phyloP scores from a whole-genome alignment of 37 sponge, comb jelly and placozoan species.

The Chondrilla cf. caribensis region DNA sequence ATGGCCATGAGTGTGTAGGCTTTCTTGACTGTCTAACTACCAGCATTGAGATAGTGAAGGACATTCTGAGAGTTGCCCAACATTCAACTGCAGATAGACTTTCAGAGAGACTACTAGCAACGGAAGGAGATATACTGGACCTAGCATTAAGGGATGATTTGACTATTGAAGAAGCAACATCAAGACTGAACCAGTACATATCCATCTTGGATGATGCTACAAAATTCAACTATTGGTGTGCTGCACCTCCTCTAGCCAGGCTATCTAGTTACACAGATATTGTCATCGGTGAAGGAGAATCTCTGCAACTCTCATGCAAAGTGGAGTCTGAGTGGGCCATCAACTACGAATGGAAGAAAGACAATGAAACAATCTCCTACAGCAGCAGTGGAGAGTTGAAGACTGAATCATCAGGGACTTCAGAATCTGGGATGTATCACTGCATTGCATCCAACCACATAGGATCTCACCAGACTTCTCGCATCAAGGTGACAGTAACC shows the following conservation, averaged over 20 bases:
- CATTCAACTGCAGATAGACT: not conserved
- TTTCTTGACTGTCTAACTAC: constrained; percentile 10
- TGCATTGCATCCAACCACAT: constrained; percentile 14
- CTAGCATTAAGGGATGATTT: not conserved
- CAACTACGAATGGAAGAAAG: constrained; percentile 13
- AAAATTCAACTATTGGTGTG: constrained; percentile 18
- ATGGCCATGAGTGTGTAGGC: constrained; percentile 4
- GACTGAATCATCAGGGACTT: not conserved
- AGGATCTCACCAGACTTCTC: not conserved
- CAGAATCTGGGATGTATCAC: constrained; percentile 2
- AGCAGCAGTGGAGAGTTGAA: not conserved
- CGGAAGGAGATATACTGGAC: not conserved
- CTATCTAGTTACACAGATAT: not conserved
- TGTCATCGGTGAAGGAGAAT: not conserved
- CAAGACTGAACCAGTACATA: not conserved
- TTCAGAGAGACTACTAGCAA: not conserved
- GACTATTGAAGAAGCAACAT: not conserved
- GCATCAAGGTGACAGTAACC: not conserved
- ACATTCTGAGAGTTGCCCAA: not conserved
- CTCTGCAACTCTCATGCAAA: not conserved
- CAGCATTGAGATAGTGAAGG: not conserved
- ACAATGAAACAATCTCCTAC: not conserved
- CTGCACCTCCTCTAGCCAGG: not conserved
- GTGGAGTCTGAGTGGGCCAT: not conserved
- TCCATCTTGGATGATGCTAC: not conserved